Evolutionary conservation across 2,113 vertebrate species (phyloP), one percentile per base, ranked within the genome.

Genomic region (Paraplagusia blochii): DNA sequence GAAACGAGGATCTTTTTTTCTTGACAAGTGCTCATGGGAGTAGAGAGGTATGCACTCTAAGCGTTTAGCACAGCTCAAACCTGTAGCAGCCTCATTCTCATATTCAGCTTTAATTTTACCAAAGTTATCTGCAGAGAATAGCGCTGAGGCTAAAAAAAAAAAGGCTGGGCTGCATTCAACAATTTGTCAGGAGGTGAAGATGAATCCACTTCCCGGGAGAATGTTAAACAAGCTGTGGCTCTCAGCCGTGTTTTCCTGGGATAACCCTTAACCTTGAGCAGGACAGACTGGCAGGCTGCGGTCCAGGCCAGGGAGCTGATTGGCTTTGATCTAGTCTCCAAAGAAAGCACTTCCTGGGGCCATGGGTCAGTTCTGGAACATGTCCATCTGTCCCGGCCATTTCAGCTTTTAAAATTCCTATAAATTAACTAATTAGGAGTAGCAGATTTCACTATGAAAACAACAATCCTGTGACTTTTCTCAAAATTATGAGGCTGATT

Each of bases 261-360:
- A 51, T 65, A 82, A 88, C 81, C 88, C 81, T 77, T 80, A 62
- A 85, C 83, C 85, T 81, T 72, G 70, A 79, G 52, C 46, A 36
- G 80, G 75, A 80, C 60, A 86, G 85, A 87, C 88, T 87, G 44
- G 7, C 80, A 88, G 88, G 86, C 88, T 82, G 65, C 79, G 66
- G 64, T 63, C 86, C 72, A 81, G 53, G 67, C 53, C 35, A 88
- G 80, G 88, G 85, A 88, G 87, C 85, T 81, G 85, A 89, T 87
- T 84, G 84, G 84, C 90, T 90, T 90, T 91, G 89, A 91, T 91
- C 88, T 85, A 54, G 76, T 74, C 66, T 77, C 56, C 81, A 61
- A 70, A 65, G 79, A 81, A 85, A 87, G 85, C 81, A 84, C 87
- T 91, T 90, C 88, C 88, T 88, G 79, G 79, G 88, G 87, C 86